A percentile compares a stretch with the other conserved stretches of the same genome.
These are phyloP conservation scores for Sebastes nivosus DNA, from an alignment of 2,797 vertebrate species.

Conservation along the genomic window DNA sequence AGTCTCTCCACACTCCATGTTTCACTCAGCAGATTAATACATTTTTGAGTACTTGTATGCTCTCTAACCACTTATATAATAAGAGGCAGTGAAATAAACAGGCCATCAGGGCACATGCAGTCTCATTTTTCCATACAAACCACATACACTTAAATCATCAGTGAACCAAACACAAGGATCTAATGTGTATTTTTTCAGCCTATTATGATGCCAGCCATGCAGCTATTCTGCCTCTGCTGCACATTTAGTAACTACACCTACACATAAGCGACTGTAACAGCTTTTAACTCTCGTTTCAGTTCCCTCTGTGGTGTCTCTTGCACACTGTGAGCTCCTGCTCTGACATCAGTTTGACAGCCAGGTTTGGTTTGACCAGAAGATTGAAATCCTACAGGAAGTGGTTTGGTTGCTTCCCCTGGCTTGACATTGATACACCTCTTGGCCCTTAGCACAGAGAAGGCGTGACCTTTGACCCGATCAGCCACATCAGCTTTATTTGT, in stretches of 20 bases:
- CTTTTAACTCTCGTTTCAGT: background rate
- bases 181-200: background rate
- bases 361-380: background rate
- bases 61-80: background rate
- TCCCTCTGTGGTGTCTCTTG: background rate
- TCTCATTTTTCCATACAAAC: background rate
- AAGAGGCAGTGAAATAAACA: too few species aligned
- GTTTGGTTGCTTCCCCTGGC: background rate
- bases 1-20: background rate
- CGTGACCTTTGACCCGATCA: slow-evolving; percentile 62
- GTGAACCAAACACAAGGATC: background rate
- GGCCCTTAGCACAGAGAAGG: background rate
- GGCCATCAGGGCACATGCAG: background rate
- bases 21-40: background rate
- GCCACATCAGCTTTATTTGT: slow-evolving; percentile 61
- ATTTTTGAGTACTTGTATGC: background rate
- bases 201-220: background rate
- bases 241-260: background rate
- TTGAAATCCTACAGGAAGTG: slow-evolving; percentile 31
- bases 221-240: background rate
- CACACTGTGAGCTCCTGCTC: background rate
- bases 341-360: background rate
- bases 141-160: background rate
- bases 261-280: background rate
- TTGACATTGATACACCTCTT: background rate